Evolutionary conservation across 35 echinoderm and acorn worm species (phyloP).

Genomic region (Ophiothrix spiculata): DNA sequence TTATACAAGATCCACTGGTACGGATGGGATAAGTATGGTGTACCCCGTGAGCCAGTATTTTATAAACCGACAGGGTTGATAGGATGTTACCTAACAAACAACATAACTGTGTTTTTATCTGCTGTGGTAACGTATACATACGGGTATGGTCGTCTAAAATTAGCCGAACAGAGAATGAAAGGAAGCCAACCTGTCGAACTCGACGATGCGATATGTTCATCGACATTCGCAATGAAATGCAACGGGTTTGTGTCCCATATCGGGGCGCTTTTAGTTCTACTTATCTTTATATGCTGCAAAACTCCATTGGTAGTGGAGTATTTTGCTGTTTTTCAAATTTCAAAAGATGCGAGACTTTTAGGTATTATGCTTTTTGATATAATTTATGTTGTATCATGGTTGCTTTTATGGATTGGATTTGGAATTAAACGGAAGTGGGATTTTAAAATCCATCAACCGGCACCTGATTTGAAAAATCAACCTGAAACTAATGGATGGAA

Average conservation of each 20-base stretch:
- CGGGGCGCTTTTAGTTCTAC: conserved; percentile 70
- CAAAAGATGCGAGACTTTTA: conserved; percentile 56
- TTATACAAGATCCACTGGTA: conserved; percentile 87
- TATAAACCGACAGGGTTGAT: conserved; percentile 38
- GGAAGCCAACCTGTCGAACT: background rate
- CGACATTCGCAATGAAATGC: conserved; percentile 57
- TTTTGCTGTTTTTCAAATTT: conserved; percentile 45
- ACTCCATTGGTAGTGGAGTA: conserved; percentile 82
- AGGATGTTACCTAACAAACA: conserved; percentile 67
- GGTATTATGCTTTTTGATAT: conserved; percentile 76
- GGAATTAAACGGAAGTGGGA: conserved; percentile 77
- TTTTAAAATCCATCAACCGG: conserved; percentile 38
- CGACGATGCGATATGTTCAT: background rate
- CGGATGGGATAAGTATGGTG: conserved; percentile 65
- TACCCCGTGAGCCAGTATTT: conserved; percentile 38
- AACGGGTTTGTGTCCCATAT: conserved; percentile 83
- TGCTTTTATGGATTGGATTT: conserved; percentile 72
- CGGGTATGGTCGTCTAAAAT: conserved; percentile 69
- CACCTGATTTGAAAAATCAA: background rate
- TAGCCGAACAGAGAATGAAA: conserved; percentile 44
- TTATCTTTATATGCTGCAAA: conserved; percentile 72
- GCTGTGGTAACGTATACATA: conserved; percentile 78
- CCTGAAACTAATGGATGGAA: background rate
- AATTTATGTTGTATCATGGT: conserved; percentile 69
- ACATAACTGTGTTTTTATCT: conserved; percentile 80